A percentile compares a stretch with the other conserved stretches of the same genome.
Evolutionary conservation across 2,797 vertebrate genomes (phyloP).

Genomic region (Dendrocincla tyrannina): DNA sequence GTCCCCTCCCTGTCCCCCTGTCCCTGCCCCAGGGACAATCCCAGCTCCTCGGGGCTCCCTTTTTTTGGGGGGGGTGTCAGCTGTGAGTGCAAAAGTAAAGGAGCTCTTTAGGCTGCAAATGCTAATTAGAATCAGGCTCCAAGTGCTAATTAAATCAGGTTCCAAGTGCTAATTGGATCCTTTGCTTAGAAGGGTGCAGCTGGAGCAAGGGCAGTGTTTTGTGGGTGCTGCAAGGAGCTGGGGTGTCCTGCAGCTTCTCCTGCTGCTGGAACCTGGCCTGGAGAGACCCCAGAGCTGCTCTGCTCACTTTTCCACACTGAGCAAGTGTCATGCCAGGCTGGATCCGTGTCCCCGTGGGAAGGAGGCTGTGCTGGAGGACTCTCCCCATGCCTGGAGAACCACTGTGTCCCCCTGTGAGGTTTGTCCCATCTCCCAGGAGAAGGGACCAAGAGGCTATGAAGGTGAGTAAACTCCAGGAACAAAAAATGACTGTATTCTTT

Average conservation of each 20-base stretch:
- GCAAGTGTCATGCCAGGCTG: not conserved
- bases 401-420: fast-evolving
- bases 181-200: not conserved
- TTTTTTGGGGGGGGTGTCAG: not conserved
- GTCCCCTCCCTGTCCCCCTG: not conserved
- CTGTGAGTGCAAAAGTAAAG: not conserved
- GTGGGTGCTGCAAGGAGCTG: not conserved
- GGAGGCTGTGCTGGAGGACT: not conserved
- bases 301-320: not conserved
- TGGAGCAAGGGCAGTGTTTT: fast-evolving
- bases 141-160: not conserved
- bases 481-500: not conserved
- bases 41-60: not conserved
- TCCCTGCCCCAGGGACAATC: no score
- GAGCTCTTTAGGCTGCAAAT: not conserved
- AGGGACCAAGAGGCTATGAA: not conserved
- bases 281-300: fast-evolving
- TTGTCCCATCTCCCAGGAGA: not conserved
- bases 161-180: not conserved
- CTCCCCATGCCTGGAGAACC: not conserved
- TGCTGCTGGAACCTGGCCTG: not conserved
- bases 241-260: not conserved
- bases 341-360: fast-evolving
- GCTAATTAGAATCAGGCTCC: not conserved
- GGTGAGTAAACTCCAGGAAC: not conserved